Percentiles rank a stretch among this genome's conserved stretches.
phyloP scores from a whole-genome alignment of 1,140 invertebrate species.

The Caerostris darwini region DNA sequence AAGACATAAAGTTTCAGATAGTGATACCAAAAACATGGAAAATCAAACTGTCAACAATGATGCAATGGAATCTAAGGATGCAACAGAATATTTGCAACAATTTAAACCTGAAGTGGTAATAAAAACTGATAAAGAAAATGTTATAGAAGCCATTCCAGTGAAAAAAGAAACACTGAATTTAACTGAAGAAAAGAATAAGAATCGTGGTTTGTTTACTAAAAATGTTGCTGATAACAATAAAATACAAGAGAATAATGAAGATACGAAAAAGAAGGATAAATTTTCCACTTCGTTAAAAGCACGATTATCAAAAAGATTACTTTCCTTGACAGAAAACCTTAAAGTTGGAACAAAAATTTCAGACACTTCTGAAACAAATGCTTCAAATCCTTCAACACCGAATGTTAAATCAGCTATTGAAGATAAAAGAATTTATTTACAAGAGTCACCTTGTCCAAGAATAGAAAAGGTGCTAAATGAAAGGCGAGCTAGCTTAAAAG shows the following conservation, averaged over 20 bases:
- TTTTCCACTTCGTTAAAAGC: conserved; percentile 76
- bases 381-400: neutral
- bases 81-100: conserved; percentile 4
- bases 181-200: neutral
- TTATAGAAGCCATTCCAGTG: conserved; percentile 21
- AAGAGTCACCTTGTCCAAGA: conserved; percentile 32
- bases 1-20: conserved; percentile 45
- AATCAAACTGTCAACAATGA: conserved; percentile 19
- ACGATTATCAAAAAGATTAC: conserved; percentile 73
- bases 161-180: conserved; percentile 18
- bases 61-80: neutral
- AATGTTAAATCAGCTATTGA: conserved; percentile 39
- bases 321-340: conserved; percentile 78
- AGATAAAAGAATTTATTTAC: conserved; percentile 1
- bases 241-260: conserved; percentile 14
- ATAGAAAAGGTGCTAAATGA: conserved; percentile 58
- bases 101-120: neutral
- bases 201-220: conserved; percentile 15
- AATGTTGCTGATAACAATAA: conserved; percentile 26
- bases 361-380: conserved; percentile 37
- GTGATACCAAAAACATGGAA: conserved; percentile 30
- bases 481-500: conserved; percentile 60
- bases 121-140: conserved; percentile 5
- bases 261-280: conserved; percentile 72
- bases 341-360: conserved; percentile 61